Evolutionary conservation across 2,888 invertebrate genomes (phyloP).

Genomic region (Heliconius charithonia): DNA sequence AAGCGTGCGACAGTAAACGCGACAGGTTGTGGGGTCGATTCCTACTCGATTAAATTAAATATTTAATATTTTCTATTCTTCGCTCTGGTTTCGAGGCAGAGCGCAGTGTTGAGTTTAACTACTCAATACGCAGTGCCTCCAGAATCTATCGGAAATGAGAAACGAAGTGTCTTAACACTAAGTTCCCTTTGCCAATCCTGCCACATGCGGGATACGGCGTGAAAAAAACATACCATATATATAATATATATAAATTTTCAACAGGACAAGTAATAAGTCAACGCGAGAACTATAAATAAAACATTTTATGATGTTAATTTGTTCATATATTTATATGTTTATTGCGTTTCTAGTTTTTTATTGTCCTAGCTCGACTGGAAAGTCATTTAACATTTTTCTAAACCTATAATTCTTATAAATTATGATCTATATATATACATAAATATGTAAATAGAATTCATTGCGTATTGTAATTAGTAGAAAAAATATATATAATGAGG

Average conservation of each 20-base stretch:
- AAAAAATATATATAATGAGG: background rate
- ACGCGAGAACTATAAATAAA: background rate
- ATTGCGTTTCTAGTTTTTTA: background rate
- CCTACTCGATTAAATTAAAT: too few relatives aligned
- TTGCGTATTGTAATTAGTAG: background rate
- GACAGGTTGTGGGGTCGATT: background rate
- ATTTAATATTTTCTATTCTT: background rate
- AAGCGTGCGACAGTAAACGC: too few relatives aligned
- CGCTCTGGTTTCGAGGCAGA: background rate
- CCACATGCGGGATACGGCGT: too few relatives aligned
- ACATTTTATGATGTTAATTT: slow-evolving; percentile 1
- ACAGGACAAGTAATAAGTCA: background rate
- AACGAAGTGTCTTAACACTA: too few relatives aligned
- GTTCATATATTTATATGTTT: background rate
- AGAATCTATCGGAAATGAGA: too few relatives aligned
- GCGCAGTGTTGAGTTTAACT: too few relatives aligned
- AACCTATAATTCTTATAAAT: background rate
- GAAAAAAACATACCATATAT: background rate
- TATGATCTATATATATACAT: background rate
- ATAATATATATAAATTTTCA: background rate
- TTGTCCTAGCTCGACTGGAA: background rate
- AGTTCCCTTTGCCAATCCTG: too few relatives aligned
- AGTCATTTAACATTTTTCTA: background rate
- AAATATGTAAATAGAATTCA: background rate
- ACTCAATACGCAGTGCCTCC: too few relatives aligned